Percentiles rank a stretch among this genome's conserved stretches.
Evolutionary conservation across 2,888 invertebrate species (phyloP).

Genomic region (Invenusta paracnida): DNA sequence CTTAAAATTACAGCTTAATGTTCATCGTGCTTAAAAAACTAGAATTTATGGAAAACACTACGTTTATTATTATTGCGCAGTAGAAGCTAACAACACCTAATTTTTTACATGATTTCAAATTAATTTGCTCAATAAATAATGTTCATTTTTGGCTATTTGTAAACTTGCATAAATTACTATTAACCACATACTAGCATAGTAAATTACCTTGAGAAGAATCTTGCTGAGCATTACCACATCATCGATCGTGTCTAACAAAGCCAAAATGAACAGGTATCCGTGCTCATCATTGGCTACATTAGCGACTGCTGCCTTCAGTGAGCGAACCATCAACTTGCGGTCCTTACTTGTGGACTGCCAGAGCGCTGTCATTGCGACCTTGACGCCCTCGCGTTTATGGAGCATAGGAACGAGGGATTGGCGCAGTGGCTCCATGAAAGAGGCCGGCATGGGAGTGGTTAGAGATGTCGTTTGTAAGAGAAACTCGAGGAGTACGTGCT

Average conservation of each 20-base stretch:
- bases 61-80: too few species aligned
- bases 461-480: conserved; percentile 63
- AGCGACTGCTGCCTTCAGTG: conserved; percentile 76
- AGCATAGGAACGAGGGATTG: conserved; percentile 68
- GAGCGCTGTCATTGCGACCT: conserved; percentile 67
- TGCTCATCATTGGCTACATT: conserved; percentile 79
- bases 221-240: conserved; percentile 86
- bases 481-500: conserved; percentile 73
- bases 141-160: too few species aligned
- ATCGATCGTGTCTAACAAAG: conserved; percentile 79
- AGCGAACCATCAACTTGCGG: conserved; percentile 72
- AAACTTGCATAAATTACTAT: too few species aligned
- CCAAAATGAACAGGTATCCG: conserved; percentile 75
- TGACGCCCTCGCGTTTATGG: conserved; percentile 76
- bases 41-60: too few species aligned
- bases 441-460: conserved; percentile 58
- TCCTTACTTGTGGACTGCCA: conserved; percentile 61
- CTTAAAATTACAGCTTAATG: too few species aligned
- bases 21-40: too few species aligned
- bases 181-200: too few species aligned
- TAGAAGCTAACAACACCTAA: too few species aligned
- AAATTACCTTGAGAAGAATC: conserved; percentile 64
- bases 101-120: too few species aligned
- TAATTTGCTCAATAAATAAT: too few species aligned
- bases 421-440: conserved; percentile 72